These are phyloP conservation scores for Mya arenaria DNA, from an alignment of 1,140 invertebrate species.

Conservation along the genomic window DNA sequence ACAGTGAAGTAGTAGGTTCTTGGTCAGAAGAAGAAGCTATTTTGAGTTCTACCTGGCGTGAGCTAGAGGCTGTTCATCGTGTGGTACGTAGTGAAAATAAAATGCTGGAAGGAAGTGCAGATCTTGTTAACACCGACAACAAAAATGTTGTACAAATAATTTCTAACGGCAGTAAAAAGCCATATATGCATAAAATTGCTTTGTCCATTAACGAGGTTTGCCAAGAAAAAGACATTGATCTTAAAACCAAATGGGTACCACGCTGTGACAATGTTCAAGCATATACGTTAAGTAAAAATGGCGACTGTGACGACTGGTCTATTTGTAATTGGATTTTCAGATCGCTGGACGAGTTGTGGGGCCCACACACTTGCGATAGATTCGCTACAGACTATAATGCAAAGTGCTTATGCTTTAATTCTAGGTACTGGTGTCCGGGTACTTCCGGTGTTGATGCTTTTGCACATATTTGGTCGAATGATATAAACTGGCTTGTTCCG, in stretches of 20 bases:
- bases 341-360: conserved; percentile 4
- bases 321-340: conserved; percentile 23
- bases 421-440: conserved; percentile 43
- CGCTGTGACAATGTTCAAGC: conserved; percentile 16
- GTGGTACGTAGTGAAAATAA: background rate
- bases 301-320: conserved; percentile 40
- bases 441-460: conserved; percentile 36
- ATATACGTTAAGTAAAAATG: conserved; percentile 22
- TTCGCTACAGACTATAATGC: conserved; percentile 38
- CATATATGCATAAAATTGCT: background rate
- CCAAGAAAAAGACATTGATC: background rate
- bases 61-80: background rate
- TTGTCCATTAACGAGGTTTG: background rate
- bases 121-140: background rate
- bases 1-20: background rate
- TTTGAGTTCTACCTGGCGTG: background rate
- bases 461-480: background rate
- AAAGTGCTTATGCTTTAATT: conserved; percentile 38
- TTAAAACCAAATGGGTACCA: conserved; percentile 40
- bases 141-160: background rate
- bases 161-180: background rate
- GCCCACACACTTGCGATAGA: conserved; percentile 12
- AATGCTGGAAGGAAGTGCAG: background rate
- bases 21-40: background rate
- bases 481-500: conserved; percentile 37